Evolutionary conservation across 2,888 invertebrate species (phyloP).

Genomic region (Plagodis dolabraria): DNA sequence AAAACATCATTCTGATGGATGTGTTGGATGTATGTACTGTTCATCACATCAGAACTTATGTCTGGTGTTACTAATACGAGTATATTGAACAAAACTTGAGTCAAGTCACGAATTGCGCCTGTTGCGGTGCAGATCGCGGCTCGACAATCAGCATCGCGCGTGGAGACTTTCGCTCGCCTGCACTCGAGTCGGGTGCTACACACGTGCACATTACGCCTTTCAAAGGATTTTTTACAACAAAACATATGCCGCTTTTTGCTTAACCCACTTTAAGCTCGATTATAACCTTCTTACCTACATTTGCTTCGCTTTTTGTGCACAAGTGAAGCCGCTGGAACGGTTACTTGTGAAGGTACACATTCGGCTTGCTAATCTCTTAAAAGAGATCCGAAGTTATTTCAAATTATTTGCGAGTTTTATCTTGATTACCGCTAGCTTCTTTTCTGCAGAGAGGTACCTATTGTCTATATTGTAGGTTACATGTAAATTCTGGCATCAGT

Average conservation of each 20-base stretch:
- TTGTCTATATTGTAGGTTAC: too few species aligned
- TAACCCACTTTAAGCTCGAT: constrained; percentile 83
- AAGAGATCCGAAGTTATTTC: constrained; percentile 1
- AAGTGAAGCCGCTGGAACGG: constrained; percentile 57
- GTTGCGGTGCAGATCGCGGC: neutral
- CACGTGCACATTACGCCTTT: constrained; percentile 78
- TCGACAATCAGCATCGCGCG: constrained; percentile 46
- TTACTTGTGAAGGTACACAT: constrained; percentile 39
- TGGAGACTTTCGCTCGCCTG: constrained; percentile 65
- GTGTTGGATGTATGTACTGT: too few species aligned
- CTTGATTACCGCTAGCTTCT: neutral
- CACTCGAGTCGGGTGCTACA: constrained; percentile 66
- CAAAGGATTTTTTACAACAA: constrained; percentile 81
- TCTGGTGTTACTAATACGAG: too few species aligned
- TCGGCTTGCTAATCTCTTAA: constrained; percentile 8
- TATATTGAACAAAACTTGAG: neutral
- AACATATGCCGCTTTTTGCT: constrained; percentile 84
- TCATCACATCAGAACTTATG: too few species aligned
- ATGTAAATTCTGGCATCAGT: too few species aligned
- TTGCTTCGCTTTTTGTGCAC: constrained; percentile 76
- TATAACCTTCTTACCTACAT: constrained; percentile 85
- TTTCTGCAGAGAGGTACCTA: neutral
- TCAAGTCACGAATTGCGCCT: neutral
- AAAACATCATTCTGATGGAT: too few species aligned
- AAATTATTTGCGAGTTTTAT: constrained; percentile 3